A percentile compares a stretch with the other conserved stretches of the same genome.
These are phyloP conservation scores for Stegodyphus dumicola DNA, from an alignment of 1,140 invertebrate species.

Conservation along the genomic window DNA sequence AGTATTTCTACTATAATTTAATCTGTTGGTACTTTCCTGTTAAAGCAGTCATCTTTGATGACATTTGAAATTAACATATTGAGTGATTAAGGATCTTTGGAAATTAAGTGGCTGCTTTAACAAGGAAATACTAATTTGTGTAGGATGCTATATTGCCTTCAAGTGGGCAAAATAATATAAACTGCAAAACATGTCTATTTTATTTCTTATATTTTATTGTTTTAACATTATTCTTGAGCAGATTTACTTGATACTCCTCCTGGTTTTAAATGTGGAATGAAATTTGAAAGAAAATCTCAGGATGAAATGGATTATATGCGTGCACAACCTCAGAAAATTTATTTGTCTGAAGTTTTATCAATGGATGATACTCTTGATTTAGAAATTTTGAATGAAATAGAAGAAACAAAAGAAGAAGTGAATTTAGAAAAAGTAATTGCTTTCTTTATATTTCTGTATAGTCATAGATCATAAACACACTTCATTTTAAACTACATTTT, in stretches of 20 bases:
- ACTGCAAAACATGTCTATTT: no score
- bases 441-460: neutral
- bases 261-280: constrained; percentile 74
- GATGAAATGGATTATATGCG: constrained; percentile 36
- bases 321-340: constrained; percentile 64
- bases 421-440: constrained; percentile 20
- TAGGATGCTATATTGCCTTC: no score
- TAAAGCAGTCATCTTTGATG: no score
- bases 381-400: constrained; percentile 19
- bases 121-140: no score
- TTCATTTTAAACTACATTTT: no score
- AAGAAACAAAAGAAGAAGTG: constrained; percentile 36
- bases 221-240: constrained; percentile 45
- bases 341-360: constrained; percentile 63
- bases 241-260: constrained; percentile 75
- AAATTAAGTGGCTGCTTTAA: no score
- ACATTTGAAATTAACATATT: no score
- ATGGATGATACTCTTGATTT: constrained; percentile 44
- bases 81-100: no score
- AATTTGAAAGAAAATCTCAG: constrained; percentile 63
- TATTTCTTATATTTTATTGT: no score
- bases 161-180: no score
- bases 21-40: no score
- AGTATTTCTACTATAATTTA: no score
- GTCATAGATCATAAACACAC: neutral